These are phyloP conservation scores for Epiblema foenella DNA, from an alignment of 2,888 invertebrate species.

Conservation along the genomic window DNA sequence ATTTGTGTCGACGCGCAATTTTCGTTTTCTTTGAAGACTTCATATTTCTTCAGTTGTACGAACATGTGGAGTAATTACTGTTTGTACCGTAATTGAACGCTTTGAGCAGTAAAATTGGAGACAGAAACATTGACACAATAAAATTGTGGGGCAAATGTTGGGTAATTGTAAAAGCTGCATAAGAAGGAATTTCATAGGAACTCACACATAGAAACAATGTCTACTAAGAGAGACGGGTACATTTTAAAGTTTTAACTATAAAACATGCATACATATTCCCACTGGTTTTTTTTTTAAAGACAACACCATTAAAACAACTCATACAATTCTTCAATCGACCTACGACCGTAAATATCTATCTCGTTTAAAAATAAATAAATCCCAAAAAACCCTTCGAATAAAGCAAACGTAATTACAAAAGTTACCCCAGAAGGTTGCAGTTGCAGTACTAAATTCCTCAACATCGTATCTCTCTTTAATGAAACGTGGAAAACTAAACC, in stretches of 20 bases:
- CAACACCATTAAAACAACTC: too few species aligned
- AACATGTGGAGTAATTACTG: conserved; percentile 64
- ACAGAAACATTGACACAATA: conserved; percentile 41
- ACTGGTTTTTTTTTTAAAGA: too few species aligned
- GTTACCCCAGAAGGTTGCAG: conserved; percentile 50
- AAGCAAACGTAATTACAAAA: conserved; percentile 67
- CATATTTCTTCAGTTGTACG: conserved; percentile 56
- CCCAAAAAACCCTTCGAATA: conserved; percentile 40
- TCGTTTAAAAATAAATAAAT: conserved; percentile 41
- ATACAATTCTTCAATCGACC: not conserved
- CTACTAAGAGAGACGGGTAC: too few species aligned
- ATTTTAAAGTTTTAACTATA: too few species aligned
- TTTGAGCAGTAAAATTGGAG: conserved; percentile 46
- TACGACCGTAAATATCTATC: not conserved
- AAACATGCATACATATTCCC: not conserved
- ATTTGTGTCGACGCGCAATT: conserved; percentile 76
- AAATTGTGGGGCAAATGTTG: not conserved
- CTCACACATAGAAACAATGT: too few species aligned
- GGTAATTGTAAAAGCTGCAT: not conserved
- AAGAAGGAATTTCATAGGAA: not conserved
- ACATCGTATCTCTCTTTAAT: not conserved
- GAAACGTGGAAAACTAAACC: not conserved
- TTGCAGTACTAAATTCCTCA: not conserved
- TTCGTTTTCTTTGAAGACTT: conserved; percentile 75
- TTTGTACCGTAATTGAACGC: conserved; percentile 42